Percentiles rank a stretch among this genome's conserved stretches.
Conservation (phyloP, 2,113 vertebrate genomes). For the Saiga tatarica region DNA sequence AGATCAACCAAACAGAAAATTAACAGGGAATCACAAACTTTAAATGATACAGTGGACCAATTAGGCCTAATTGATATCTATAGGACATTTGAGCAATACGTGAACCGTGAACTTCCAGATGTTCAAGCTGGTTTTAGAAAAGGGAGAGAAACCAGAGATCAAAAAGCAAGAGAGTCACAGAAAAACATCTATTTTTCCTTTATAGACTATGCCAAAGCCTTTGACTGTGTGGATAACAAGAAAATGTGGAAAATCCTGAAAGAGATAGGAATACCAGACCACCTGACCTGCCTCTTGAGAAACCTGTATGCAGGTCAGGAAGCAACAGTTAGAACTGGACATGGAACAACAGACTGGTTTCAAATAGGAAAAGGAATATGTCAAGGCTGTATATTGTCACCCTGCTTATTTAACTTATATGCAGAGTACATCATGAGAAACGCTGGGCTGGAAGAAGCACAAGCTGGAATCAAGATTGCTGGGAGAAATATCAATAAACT, state of each 20-base stretch:
- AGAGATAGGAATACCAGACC: neutral
- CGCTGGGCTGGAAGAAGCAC: fast-evolving
- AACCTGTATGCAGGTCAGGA: neutral
- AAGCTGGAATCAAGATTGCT: too few relatives aligned
- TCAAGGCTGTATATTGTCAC: too few relatives aligned
- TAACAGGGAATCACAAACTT: neutral
- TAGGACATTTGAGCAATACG: neutral
- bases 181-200: neutral
- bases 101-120: neutral
- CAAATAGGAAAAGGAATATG: too few relatives aligned
- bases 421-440: too few relatives aligned
- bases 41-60: neutral
- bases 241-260: neutral
- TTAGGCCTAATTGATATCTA: neutral
- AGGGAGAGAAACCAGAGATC: neutral
- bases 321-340: neutral
- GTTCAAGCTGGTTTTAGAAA: neutral
- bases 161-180: neutral
- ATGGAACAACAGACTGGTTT: neutral
- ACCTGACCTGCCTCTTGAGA: neutral
- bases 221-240: neutral
- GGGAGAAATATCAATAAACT: too few relatives aligned
- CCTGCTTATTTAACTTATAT: too few relatives aligned
- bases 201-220: neutral
- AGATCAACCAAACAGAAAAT: neutral